phyloP scores from a whole-genome alignment of 1,140 invertebrate genomes.

The Drosophila parvula region DNA sequence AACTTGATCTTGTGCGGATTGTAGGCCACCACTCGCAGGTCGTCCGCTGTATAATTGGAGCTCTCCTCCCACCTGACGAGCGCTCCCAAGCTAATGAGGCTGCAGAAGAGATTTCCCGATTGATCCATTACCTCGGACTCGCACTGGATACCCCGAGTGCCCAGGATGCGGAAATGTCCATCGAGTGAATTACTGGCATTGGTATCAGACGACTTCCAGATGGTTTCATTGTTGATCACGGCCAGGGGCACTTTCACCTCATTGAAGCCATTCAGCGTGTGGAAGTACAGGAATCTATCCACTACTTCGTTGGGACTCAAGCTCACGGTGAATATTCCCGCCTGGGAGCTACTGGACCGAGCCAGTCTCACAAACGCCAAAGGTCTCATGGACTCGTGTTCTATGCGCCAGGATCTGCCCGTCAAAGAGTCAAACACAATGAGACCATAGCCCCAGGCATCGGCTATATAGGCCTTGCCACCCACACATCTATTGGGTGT shows the following conservation, averaged over 20 bases:
- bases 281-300: conserved; percentile 89
- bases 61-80: conserved; percentile 57
- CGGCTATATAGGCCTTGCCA: conserved; percentile 90
- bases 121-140: conserved; percentile 86
- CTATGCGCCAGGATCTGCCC: conserved; percentile 88
- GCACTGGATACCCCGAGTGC: conserved; percentile 80
- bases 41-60: conserved; percentile 64
- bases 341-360: conserved; percentile 87
- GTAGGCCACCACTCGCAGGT: conserved; percentile 75
- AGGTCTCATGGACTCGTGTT: conserved; percentile 89
- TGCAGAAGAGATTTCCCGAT: conserved; percentile 85
- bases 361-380: conserved; percentile 85
- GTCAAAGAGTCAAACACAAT: conserved; percentile 88
- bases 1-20: conserved; percentile 87
- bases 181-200: background rate
- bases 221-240: conserved; percentile 86
- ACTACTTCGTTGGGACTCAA: conserved; percentile 85
- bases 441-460: conserved; percentile 89
- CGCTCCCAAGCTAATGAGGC: conserved; percentile 71
- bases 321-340: conserved; percentile 89
- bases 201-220: conserved; percentile 46
- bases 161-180: conserved; percentile 52
- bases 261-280: conserved; percentile 89
- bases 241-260: conserved; percentile 88
- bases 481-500: conserved; percentile 85